Evolutionary conservation across 2,797 vertebrate species (phyloP).

Genomic region (Vespertilio murinus): DNA sequence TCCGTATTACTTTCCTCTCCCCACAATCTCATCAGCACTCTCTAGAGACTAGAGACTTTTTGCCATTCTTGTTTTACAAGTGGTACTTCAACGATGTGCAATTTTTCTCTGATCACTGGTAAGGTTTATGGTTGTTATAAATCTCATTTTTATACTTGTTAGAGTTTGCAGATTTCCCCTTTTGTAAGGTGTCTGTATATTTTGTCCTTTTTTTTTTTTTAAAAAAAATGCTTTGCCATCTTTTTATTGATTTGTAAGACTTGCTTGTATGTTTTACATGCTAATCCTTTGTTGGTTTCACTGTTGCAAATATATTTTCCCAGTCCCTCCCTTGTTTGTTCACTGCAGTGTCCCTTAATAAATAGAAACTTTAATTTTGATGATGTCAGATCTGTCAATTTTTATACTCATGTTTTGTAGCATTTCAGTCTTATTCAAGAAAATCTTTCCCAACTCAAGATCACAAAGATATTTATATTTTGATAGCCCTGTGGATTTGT

Average conservation of each 20-base stretch:
- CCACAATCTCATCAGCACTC: background rate
- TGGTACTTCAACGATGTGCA: background rate
- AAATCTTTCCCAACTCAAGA: background rate
- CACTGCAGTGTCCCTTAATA: background rate
- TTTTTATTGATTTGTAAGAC: background rate
- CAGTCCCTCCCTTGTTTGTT: background rate
- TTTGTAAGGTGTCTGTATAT: background rate
- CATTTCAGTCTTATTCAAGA: slow-evolving; percentile 34
- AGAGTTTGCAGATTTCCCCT: background rate
- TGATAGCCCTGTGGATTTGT: background rate
- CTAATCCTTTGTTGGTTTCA: background rate
- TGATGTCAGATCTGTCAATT: background rate
- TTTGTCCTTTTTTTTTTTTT: background rate
- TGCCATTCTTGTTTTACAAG: slow-evolving; percentile 36
- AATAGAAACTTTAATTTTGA: background rate
- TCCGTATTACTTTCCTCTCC: no score
- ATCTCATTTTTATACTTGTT: slow-evolving; percentile 2
- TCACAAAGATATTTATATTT: background rate
- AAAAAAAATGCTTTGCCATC: background rate
- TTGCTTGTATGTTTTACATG: background rate
- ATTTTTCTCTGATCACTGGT: background rate
- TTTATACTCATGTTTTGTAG: background rate
- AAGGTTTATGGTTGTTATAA: background rate
- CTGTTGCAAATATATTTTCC: background rate
- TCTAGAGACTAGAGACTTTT: background rate